These are phyloP conservation scores for Gobio occitaniae DNA, from an alignment of 2,797 vertebrate species.

Conservation along the genomic window DNA sequence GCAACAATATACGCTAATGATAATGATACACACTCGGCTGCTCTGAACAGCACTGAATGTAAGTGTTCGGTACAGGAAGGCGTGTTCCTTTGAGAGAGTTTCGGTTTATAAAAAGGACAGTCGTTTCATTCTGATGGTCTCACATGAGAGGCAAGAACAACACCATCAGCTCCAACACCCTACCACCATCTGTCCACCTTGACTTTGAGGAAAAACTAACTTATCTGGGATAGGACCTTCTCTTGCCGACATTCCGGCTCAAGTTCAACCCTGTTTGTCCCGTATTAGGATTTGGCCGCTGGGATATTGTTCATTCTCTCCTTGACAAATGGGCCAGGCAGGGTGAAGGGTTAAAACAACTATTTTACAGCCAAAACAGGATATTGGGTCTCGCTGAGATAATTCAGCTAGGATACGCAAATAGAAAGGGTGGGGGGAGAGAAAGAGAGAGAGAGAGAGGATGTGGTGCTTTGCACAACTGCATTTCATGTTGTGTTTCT, in stretches of 20 bases:
- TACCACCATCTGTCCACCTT: conserved; percentile 76
- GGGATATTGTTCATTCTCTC: conserved; percentile 72
- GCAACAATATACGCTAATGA: conserved; percentile 62
- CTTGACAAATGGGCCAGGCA: conserved; percentile 66
- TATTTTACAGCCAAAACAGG: conserved; percentile 71
- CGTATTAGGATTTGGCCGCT: conserved; percentile 69
- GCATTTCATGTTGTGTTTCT: conserved; percentile 79
- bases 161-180: conserved; percentile 33
- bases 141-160: conserved; percentile 66
- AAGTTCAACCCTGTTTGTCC: conserved; percentile 71
- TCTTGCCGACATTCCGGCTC: conserved; percentile 64
- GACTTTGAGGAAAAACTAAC: conserved; percentile 67
- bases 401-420: conserved; percentile 61
- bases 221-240: conserved; percentile 67
- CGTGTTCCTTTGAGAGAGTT: conserved; percentile 65
- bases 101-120: conserved; percentile 59
- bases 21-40: conserved; percentile 38
- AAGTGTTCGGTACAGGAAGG: conserved; percentile 51
- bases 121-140: conserved; percentile 74
- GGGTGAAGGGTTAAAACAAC: conserved; percentile 77
- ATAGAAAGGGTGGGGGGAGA: conserved; percentile 29
- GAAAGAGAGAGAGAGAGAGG: not conserved
- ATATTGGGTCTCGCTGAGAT: conserved; percentile 69
- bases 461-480: conserved; percentile 6
- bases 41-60: conserved; percentile 54